Percentiles rank a stretch among this genome's conserved stretches.
Evolutionary conservation across 2,888 invertebrate genomes (phyloP).

Genomic region (Xylota sylvarum): DNA sequence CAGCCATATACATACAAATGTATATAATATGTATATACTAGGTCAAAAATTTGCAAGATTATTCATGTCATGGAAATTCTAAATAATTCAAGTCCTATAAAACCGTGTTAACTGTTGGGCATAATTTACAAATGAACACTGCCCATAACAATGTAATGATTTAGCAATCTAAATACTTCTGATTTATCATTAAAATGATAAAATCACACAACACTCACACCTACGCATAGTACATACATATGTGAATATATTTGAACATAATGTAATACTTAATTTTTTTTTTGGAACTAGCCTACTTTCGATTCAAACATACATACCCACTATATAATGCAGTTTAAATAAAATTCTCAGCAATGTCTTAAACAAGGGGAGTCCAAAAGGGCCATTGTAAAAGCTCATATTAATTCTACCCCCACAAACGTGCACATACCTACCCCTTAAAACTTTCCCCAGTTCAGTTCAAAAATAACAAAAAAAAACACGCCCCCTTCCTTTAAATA

Average conservation of each 20-base stretch:
- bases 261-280: neutral
- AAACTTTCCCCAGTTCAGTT: conserved; percentile 16
- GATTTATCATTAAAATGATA: neutral
- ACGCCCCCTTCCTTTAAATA: neutral
- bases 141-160: neutral
- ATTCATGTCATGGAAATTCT: neutral
- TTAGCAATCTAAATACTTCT: conserved; percentile 3
- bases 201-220: neutral
- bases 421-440: neutral
- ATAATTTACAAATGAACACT: conserved; percentile 8
- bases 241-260: neutral
- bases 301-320: neutral
- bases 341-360: neutral
- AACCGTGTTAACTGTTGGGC: neutral
- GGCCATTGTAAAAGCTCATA: neutral
- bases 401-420: neutral
- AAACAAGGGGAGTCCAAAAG: neutral
- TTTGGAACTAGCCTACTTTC: neutral
- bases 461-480: neutral
- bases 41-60: neutral
- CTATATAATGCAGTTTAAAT: neutral
- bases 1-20: no score
- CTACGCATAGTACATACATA: neutral
- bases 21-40: neutral
- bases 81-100: neutral